Percentiles rank a stretch among this genome's conserved stretches.
These are phyloP conservation scores for Podocnemis expansa DNA, from an alignment of 2,113 vertebrate genomes.

Conservation along the genomic window DNA sequence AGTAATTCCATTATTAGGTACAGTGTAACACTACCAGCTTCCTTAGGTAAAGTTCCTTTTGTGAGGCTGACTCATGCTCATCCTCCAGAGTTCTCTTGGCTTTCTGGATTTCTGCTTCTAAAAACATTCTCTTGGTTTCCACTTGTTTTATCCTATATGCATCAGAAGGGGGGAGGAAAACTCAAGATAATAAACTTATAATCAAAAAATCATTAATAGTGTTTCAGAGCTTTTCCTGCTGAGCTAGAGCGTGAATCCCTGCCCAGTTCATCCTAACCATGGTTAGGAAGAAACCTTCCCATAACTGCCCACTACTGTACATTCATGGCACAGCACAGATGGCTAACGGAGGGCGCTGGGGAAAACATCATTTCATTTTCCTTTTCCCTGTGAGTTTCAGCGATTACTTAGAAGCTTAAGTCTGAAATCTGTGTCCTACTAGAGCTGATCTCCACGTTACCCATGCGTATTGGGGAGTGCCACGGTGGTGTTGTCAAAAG, in stretches of 20 bases:
- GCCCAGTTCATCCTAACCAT: too few species aligned
- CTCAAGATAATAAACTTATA: neutral
- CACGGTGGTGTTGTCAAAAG: neutral
- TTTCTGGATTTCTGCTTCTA: slow-evolving; percentile 17
- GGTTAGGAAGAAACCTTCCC: neutral
- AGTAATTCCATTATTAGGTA: slow-evolving; percentile 43
- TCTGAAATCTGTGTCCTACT: neutral
- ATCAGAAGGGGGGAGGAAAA: neutral
- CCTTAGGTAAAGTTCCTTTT: slow-evolving; percentile 18
- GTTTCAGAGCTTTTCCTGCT: neutral
- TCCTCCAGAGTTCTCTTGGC: neutral
- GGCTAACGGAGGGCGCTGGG: neutral
- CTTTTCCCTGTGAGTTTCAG: neutral
- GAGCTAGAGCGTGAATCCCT: neutral
- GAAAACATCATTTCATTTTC: neutral
- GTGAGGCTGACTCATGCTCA: neutral
- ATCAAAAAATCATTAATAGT: neutral
- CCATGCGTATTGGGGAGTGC: neutral
- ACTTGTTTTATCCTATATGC: neutral
- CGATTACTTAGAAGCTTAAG: neutral
- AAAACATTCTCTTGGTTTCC: neutral
- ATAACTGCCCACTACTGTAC: neutral
- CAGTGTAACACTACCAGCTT: slow-evolving; percentile 15
- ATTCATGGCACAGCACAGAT: neutral
- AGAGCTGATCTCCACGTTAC: neutral